A percentile compares a stretch with the other conserved stretches of the same genome.
phyloP scores from a whole-genome alignment of 2,113 vertebrate species.

The Sturnira hondurensis region DNA sequence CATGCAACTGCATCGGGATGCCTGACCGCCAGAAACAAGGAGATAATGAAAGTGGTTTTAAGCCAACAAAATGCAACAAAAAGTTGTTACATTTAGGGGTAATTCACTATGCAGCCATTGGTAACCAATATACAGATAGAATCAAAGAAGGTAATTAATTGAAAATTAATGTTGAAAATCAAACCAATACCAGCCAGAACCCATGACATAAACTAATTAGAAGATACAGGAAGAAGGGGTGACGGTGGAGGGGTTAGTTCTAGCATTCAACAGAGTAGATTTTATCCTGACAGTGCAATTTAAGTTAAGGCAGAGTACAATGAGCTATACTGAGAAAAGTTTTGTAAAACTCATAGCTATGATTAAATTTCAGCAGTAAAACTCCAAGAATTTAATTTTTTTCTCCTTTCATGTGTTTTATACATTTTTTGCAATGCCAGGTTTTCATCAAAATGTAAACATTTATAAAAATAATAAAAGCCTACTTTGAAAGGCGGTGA shows the following conservation, averaged over 20 bases:
- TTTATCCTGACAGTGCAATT: not conserved
- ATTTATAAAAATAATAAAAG: not conserved
- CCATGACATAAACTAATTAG: not conserved
- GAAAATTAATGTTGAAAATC: not conserved
- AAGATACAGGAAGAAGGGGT: not conserved
- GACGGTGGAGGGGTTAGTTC: too few species aligned
- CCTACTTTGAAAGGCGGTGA: not conserved
- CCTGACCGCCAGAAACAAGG: not conserved
- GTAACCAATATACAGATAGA: not conserved
- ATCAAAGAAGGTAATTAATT: not conserved
- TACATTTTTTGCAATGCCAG: not conserved
- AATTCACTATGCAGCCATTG: not conserved
- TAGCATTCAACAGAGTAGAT: not conserved
- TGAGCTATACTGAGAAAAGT: not conserved
- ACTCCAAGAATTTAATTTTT: not conserved
- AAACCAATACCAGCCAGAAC: not conserved
- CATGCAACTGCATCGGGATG: not conserved
- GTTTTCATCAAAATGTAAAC: not conserved
- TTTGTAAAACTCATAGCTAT: not conserved
- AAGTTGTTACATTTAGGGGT: not conserved
- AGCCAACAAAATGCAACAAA: not conserved
- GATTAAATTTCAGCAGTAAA: not conserved
- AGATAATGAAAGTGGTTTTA: not conserved
- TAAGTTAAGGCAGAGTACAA: not conserved
- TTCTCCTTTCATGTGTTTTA: not conserved